phyloP scores from a whole-genome alignment of 2,888 invertebrate species.

The Mythimna albipuncta region DNA sequence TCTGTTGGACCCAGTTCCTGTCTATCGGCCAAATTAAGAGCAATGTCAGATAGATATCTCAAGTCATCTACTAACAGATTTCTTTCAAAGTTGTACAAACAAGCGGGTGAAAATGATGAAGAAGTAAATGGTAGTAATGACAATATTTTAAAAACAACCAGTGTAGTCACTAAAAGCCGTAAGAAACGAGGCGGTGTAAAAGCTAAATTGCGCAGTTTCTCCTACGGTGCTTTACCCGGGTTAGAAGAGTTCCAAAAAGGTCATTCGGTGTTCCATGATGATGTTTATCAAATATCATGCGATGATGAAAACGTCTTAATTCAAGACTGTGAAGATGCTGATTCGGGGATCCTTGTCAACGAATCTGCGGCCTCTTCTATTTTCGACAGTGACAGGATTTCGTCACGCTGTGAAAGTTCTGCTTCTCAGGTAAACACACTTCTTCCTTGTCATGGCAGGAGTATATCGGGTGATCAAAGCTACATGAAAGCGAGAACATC shows the following conservation, averaged over 20 bases:
- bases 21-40: conserved; percentile 92
- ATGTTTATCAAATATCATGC: conserved; percentile 87
- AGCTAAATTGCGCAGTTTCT: conserved; percentile 93
- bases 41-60: conserved; percentile 94
- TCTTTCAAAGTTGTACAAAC: conserved; percentile 92
- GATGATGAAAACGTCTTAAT: conserved; percentile 90
- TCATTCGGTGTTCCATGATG: conserved; percentile 92
- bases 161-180: conserved; percentile 78
- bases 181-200: conserved; percentile 85
- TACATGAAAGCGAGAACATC: conserved; percentile 82
- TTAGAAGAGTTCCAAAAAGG: conserved; percentile 92
- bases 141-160: conserved; percentile 78
- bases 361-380: conserved; percentile 93
- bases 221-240: conserved; percentile 94
- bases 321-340: conserved; percentile 93
- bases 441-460: conserved; percentile 85
- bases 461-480: conserved; percentile 88
- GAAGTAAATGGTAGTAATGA: conserved; percentile 75
- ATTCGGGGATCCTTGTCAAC: conserved; percentile 94
- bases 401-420: conserved; percentile 89
- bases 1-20: conserved; percentile 91
- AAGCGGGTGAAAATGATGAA: conserved; percentile 81
- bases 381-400: conserved; percentile 90
- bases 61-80: conserved; percentile 93
- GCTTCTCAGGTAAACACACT: conserved; percentile 84